phyloP scores from a whole-genome alignment of 2,888 invertebrate genomes.

The Clitarchus hookeri region DNA sequence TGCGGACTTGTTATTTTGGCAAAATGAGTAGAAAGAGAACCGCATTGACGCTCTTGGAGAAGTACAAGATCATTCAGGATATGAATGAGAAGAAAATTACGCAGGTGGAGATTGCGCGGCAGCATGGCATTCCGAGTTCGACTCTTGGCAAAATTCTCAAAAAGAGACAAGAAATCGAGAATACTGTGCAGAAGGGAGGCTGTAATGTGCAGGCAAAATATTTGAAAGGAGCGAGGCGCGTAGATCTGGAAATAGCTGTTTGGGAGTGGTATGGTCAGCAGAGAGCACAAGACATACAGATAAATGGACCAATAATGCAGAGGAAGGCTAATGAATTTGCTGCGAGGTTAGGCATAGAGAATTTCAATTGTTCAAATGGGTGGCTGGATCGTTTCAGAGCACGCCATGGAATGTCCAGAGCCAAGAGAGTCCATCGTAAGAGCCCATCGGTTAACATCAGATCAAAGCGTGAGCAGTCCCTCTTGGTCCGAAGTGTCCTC shows the following conservation, averaged over 20 bases:
- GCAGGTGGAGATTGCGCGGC: neutral
- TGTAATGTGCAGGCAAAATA: neutral
- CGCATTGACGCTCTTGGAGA: neutral
- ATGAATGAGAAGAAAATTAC: neutral
- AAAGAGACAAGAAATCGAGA: neutral
- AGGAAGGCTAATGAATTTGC: conserved; percentile 3
- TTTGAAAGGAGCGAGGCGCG: neutral
- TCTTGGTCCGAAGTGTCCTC: conserved; percentile 9
- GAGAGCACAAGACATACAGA: neutral
- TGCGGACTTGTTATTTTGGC: neutral
- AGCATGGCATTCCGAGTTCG: neutral
- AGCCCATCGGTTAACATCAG: neutral
- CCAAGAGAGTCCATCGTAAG: neutral
- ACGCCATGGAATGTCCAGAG: neutral
- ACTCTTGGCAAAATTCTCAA: neutral
- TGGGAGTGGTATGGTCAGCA: neutral
- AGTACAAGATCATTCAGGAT: neutral
- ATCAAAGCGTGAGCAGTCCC: neutral
- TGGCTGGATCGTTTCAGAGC: conserved; percentile 15
- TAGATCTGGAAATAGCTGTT: neutral
- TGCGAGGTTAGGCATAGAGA: neutral
- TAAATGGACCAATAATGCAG: neutral
- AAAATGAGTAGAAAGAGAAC: neutral
- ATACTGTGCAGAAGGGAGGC: conserved; percentile 21
- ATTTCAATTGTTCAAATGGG: conserved; percentile 10